Base-by-base conservation (phyloP, 2,888 invertebrate species). In the Euphydryas editha region DNA sequence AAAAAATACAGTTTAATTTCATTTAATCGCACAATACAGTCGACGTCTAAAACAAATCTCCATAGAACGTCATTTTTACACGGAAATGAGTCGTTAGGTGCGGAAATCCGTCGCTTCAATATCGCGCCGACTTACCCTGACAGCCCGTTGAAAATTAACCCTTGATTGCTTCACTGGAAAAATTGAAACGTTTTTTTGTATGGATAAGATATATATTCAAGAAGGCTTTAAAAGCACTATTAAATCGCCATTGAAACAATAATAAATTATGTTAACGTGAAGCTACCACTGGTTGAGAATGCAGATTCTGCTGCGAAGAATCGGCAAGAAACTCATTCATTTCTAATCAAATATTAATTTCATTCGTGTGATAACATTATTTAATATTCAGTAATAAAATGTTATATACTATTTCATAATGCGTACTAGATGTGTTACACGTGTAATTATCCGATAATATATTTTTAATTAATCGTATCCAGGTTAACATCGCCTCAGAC, bases 21-120 rank as follows among this genome's bases (percentile, higher is more conserved):
- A 57, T 42, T 54, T 54, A 54, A 54, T 36, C 36, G 21, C 21
- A 24, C 49, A 15, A 15, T 51, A 51, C 6, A 15, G 49, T n/a
- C 49, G 21, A 44, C 44, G 37, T 56, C 21, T 42, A 62, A n/a
- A 37, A 39, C 72, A 68, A 69, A 70, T 70, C 73, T 72, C 67
- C 65, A 70, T 62, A 68, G 73, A 76, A 78, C 68, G 72, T 74
- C 74, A 80, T 81, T 75, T 77, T 62, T 62, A 76, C 72, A 71
- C 71, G 82, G 82, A 85, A 84, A 79, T 78, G 76, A 77, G 77
- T 83, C 82, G 80, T 83, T 82, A 82, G 70, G 70, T 70, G 72
- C 56, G 54, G 66, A 70, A 71, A 65, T 65, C 60, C 72, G 65
- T 70, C 60, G 39, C 70, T 70, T 73, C 67, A 71, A 68, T 70